Base-by-base conservation (phyloP, 2,888 invertebrate species). In the Ochropacha duplaris region DNA sequence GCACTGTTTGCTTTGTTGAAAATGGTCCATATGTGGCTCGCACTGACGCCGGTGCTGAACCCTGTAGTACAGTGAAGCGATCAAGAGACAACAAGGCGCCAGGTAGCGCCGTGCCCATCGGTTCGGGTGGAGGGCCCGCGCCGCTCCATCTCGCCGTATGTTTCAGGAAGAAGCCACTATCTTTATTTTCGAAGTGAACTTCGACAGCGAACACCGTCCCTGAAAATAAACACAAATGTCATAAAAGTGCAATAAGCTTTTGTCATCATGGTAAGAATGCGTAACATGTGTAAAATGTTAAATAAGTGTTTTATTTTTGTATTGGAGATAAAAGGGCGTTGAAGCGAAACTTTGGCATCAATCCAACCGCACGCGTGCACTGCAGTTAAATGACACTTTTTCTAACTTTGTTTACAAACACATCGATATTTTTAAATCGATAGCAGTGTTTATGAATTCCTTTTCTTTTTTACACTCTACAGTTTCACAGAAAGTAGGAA, bases 1-100 rank as follows among this genome's bases (percentile, higher is more conserved):
- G 98, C 44, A 98, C 98, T 0, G 98, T 98, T 89, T 98, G 98
- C 81, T 98, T 98, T 57, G 98, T 98, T 71, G 97, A 97, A 90
- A 98, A 98, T 8, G 98, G 98, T 4, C 98, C 99, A 82, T 98
- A 98, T 49, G 96, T 97, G 54, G 98, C 98, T 61, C 98, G 94
- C 49, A 99, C 96, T 24, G 98, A 97, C 34, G 97, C 97, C 24
- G 98, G 97, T 70, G 97, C 96, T 52, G 97, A 96, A 44, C 97
- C 97, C 86, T 98, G 97, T 74, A 98, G 96, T 39, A 99, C 97
- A 58, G 98, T 97, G 86, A 98, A 98, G 65, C 97, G 95, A 89
- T 98, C 97, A 64, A 96, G 94, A 56, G 97, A 97, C 55, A 98
- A 92, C 36, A 97, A 93, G 11, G 96, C 95, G 56, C 96, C 96